Evolutionary conservation across 2,797 vertebrate species (phyloP), one percentile per base, ranked within the genome.

Genomic region (Tamandua tetradactyla): DNA sequence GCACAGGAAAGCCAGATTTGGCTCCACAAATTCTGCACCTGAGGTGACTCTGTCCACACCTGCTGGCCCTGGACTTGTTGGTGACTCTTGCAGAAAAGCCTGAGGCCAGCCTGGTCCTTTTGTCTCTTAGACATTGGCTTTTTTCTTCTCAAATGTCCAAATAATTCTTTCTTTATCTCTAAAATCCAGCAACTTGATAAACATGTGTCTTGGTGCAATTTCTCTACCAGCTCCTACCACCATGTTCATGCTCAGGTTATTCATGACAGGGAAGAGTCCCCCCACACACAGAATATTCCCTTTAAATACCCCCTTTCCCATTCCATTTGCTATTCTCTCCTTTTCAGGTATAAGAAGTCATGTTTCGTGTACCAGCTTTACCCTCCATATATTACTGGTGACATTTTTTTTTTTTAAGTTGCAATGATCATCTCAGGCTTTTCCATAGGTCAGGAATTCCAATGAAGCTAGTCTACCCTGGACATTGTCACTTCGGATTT

Each of bases 391-490:
- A n/a, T n/a, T n/a, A n/a, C n/a, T n/a, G n/a, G n/a, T n/a, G n/a
- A 14, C 47, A 0, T 1, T 13, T 32, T 23, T 4, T 35, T n/a
- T 18, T 0, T 13, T n/a, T 1, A 0, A 0, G 69, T 14, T 3
- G 22, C 27, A 40, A 27, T 12, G 69, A 15, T 7, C 1, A 9
- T 5, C 68, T 10, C 5, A 0, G 9, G 32, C 30, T 32, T 52
- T 18, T 30, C 47, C 25, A 5, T 4, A 14, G 6, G 44, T 30
- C 18, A 1, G 68, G 5, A 11, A 44, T 2, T 64, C 69, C 57
- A 1, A 20, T 0, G 10, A 30, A 14, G 92, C 20, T 59, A 44
- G 10, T 4, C 14, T 44, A 0, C 12, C 32, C 69, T 10, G 22
- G 1, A 27, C 81, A n/a, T 35, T 22, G 57, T 75, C 49, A 5